A percentile compares a stretch with the other conserved stretches of the same genome.
Conservation (phyloP, 2,113 vertebrate genomes). For the Cochlearius cochlearius region DNA sequence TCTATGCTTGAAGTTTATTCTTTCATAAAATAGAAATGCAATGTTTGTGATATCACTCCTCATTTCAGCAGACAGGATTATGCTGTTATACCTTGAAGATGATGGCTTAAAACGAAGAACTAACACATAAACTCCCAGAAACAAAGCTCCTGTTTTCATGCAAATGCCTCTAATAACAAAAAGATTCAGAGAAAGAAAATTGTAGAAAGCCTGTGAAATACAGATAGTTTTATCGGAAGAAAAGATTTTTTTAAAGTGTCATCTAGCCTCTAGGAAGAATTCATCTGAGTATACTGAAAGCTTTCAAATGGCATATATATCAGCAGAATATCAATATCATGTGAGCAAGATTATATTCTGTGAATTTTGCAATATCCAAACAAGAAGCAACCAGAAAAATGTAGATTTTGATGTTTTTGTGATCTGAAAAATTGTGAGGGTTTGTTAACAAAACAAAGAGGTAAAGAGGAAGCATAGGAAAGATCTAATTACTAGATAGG, state of each 20-base stretch:
- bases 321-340: neutral
- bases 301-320: neutral
- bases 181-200: neutral
- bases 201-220: neutral
- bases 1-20: neutral
- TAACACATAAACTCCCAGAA: constrained; percentile 26
- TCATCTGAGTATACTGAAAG: neutral
- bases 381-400: neutral
- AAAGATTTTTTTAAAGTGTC: neutral
- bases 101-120: neutral
- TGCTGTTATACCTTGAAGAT: neutral
- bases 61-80: neutral
- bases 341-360: neutral
- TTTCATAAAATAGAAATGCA: neutral
- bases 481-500: neutral
- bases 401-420: neutral
- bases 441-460: neutral
- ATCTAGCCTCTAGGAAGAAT: neutral
- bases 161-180: constrained; percentile 16
- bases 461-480: neutral
- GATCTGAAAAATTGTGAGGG: neutral
- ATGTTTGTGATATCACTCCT: neutral
- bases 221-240: neutral
- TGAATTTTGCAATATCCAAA: neutral
- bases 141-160: constrained; percentile 13